phyloP scores from a whole-genome alignment of 2,113 vertebrate species.

The Macrotus californicus region DNA sequence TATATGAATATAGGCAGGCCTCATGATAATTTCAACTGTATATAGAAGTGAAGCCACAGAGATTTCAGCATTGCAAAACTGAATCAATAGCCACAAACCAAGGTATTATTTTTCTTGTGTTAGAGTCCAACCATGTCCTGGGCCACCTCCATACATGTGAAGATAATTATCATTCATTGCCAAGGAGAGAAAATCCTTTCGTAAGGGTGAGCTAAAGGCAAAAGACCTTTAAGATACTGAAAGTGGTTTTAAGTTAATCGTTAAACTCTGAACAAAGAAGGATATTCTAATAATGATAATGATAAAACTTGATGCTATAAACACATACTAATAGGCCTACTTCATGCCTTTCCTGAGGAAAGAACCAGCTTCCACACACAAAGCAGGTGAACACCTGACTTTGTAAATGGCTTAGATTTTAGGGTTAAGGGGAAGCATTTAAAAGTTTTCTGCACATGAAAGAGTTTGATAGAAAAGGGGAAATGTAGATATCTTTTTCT shows the following conservation, averaged over 20 bases:
- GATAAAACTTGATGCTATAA: background rate
- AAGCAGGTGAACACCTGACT: background rate
- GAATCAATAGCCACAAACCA: background rate
- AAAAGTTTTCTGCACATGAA: background rate
- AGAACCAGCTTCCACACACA: background rate
- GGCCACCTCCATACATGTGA: conserved; percentile 13
- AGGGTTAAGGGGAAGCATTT: background rate
- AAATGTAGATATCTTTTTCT: background rate
- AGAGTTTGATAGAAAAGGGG: background rate
- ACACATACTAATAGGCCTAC: background rate
- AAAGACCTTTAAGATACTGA: background rate
- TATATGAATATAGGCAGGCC: background rate
- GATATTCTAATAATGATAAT: background rate
- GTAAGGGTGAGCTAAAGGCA: background rate
- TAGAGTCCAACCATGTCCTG: background rate
- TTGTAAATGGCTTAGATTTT: background rate
- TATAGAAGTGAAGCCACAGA: conserved; percentile 5
- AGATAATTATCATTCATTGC: conserved; percentile 7
- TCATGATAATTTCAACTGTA: background rate
- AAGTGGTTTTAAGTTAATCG: background rate
- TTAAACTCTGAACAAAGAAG: background rate
- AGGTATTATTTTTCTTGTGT: background rate
- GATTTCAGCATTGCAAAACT: conserved; percentile 30
- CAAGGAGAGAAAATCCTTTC: conserved; percentile 23
- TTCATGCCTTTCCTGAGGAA: background rate